Evolutionary conservation across 1,140 invertebrate genomes (phyloP).

Genomic region (Calephelis nemesis): DNA sequence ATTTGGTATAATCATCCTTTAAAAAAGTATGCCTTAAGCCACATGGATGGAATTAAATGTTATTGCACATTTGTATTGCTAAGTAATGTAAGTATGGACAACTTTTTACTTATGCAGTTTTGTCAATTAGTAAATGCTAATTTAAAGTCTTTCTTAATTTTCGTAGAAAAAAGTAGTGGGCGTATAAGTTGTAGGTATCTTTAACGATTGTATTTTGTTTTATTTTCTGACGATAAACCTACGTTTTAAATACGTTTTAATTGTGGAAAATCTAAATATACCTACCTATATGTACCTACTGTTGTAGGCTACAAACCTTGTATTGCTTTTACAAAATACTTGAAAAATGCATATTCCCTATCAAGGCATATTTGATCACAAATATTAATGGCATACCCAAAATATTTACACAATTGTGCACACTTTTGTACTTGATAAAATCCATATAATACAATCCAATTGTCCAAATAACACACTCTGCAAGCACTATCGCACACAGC

Average conservation of each 20-base stretch:
- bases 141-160: too few relatives aligned
- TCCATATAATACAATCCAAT: conserved; percentile 67
- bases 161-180: neutral
- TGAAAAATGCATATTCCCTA: conserved; percentile 40
- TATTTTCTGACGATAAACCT: too few relatives aligned
- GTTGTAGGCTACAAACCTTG: neutral
- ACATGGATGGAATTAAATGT: too few relatives aligned
- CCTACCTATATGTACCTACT: too few relatives aligned
- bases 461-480: conserved; percentile 65
- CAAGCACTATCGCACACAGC: conserved; percentile 34
- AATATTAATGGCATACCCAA: conserved; percentile 61
- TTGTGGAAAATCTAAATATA: neutral
- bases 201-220: too few relatives aligned
- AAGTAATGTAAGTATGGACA: too few relatives aligned
- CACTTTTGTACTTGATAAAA: conserved; percentile 74
- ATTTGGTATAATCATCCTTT: too few relatives aligned
- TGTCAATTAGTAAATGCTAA: too few relatives aligned
- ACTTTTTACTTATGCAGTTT: too few relatives aligned
- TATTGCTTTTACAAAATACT: neutral
- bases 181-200: neutral
- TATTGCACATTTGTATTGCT: too few relatives aligned
- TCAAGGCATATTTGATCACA: conserved; percentile 47
- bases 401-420: conserved; percentile 74
- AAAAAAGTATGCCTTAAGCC: too few relatives aligned
- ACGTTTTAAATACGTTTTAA: too few relatives aligned